Evolutionary conservation across 1,140 invertebrate genomes (phyloP).

Genomic region (Drosophila prosaltans): DNA sequence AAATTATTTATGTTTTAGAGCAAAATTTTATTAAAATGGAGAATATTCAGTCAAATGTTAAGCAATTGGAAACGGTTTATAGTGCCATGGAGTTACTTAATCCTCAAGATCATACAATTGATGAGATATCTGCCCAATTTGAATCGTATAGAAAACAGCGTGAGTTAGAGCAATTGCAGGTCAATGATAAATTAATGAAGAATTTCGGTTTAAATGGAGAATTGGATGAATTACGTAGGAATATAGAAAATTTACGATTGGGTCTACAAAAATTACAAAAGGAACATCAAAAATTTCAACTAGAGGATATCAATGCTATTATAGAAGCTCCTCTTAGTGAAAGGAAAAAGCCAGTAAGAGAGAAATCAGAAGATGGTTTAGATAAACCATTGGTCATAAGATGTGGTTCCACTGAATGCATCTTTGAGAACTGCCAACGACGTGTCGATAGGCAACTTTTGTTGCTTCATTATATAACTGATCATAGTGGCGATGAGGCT

Average conservation of each 20-base stretch:
- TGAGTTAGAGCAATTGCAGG: background rate
- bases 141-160: conserved; percentile 27
- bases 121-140: conserved; percentile 43
- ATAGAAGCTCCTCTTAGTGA: conserved; percentile 4
- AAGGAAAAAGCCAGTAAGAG: no score
- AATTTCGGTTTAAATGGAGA: conserved; percentile 12
- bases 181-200: background rate
- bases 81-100: conserved; percentile 3
- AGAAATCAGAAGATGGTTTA: background rate
- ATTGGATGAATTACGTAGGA: conserved; percentile 6
- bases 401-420: conserved; percentile 34
- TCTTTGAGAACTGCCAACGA: conserved; percentile 44
- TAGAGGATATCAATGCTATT: conserved; percentile 32
- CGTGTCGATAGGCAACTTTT: conserved; percentile 57
- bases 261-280: conserved; percentile 23
- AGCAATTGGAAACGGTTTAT: no score
- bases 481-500: conserved; percentile 36
- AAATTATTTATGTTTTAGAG: background rate
- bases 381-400: conserved; percentile 25
- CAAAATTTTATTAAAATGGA: conserved; percentile 18
- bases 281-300: background rate
- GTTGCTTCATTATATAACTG: conserved; percentile 61
- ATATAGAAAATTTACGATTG: conserved; percentile 13
- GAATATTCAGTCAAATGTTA: background rate
- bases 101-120: conserved; percentile 19